phyloP scores from a whole-genome alignment of 2,113 vertebrate species.

The Aepyceros melampus region DNA sequence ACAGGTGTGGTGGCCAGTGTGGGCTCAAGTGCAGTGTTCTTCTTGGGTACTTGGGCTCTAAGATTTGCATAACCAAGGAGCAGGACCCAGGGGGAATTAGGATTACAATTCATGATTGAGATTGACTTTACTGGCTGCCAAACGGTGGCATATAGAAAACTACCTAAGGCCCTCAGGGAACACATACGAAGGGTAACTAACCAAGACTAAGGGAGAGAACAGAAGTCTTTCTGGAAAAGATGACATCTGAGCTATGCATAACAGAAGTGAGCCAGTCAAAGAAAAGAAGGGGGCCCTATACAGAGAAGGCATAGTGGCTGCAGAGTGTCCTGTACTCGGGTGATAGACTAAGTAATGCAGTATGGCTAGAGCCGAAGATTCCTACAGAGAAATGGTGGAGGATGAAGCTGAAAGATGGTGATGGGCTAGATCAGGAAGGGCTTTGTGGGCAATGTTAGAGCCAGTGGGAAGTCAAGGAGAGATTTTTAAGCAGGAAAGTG shows the following conservation, averaged over 20 bases:
- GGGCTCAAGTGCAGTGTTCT: neutral
- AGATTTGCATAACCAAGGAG: neutral
- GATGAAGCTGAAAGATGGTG: neutral
- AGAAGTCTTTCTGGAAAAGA: neutral
- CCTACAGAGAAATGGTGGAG: neutral
- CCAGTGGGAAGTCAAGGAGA: neutral
- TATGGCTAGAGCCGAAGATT: neutral
- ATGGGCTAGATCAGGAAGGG: neutral
- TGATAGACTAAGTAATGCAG: neutral
- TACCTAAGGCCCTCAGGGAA: neutral
- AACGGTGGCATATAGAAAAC: neutral
- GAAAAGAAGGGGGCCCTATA: neutral
- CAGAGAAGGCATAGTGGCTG: neutral
- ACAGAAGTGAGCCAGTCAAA: neutral
- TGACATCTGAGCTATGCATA: neutral
- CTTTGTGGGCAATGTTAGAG: neutral
- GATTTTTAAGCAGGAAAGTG: neutral
- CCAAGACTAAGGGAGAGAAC: neutral
- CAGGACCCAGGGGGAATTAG: neutral
- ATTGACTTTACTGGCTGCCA: neutral
- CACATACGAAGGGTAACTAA: neutral
- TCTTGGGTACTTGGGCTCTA: neutral
- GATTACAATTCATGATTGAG: neutral
- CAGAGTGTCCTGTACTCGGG: neutral
- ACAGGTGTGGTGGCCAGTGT: neutral